Evolutionary conservation across 2,888 invertebrate genomes (phyloP), one percentile per base, ranked within the genome.

Genomic region (Xestia xanthographa): DNA sequence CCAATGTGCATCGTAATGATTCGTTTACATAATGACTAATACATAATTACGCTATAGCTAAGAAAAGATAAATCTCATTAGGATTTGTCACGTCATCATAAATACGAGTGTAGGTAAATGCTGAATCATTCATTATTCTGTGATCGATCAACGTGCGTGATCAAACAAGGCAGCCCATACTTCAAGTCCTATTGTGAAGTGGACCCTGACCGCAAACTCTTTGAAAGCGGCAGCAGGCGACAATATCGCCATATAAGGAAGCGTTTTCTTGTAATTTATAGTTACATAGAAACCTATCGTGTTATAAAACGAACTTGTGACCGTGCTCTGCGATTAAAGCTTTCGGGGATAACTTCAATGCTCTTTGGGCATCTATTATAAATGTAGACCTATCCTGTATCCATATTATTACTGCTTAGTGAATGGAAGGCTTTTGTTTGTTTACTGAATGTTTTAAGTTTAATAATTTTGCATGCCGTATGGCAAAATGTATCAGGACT

Each of bases 21-120:
- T 34, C 34, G 75, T 67, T 63, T 56, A 58, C 63, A 66, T 74
- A 71, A 45, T 77, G 77, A 77, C 71, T 79, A 79, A 77, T 41
- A 34, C n/a, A 58, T 65, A 80, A 80, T 79, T 72, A 80, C 72
- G 56, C 41, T 72, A 34, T 34, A 22, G 5, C 56, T 72, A 65
- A 72, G 22, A 80, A 72, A 65, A 56, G 63, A 22, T 56, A 34
- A 34, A 29, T 41, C 26, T 48, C 38, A 81, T 68, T 65, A 60
- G 6, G 29, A n/a, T 45, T 22, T 22, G 58, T 58, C 11, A 80
- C 56, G 48, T 80, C 80, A 79, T 80, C 38, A 1, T 75, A 50
- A 60, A 45, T 38, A 14, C 11, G n/a, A 29, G n/a, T 22, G 41
- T 48, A 56, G 14, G 1, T 14, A 66, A 48, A 48, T 66, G 22